phyloP scores from a whole-genome alignment of 2,888 invertebrate genomes.

The Gasteruption jaculator region DNA sequence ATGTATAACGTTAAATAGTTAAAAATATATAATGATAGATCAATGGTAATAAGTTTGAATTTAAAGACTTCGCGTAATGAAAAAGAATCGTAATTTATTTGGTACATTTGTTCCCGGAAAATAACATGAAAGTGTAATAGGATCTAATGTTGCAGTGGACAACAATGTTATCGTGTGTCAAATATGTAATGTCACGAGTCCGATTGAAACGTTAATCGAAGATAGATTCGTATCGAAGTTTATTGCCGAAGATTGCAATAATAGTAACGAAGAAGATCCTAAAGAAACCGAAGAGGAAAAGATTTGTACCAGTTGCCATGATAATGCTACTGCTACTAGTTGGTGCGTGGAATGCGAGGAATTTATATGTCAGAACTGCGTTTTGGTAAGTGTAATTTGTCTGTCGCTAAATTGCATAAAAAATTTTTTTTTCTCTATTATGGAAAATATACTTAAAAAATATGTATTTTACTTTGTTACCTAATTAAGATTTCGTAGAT shows the following conservation, averaged over 20 bases:
- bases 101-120: too few species aligned
- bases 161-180: constrained; percentile 60
- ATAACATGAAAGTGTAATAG: too few species aligned
- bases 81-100: too few species aligned
- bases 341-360: constrained; percentile 90
- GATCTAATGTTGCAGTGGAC: constrained; percentile 35
- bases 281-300: constrained; percentile 50
- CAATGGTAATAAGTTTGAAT: too few species aligned
- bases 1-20: too few species aligned
- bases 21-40: too few species aligned
- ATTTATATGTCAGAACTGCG: constrained; percentile 88
- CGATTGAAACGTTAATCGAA: constrained; percentile 71
- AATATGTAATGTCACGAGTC: constrained; percentile 69
- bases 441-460: constrained; percentile 3
- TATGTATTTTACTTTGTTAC: neutral
- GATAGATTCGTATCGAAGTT: constrained; percentile 78
- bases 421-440: constrained; percentile 5
- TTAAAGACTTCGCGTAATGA: too few species aligned
- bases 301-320: constrained; percentile 83
- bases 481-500: constrained; percentile 5
- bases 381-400: constrained; percentile 49
- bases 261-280: constrained; percentile 42
- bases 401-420: neutral
- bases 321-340: constrained; percentile 75
- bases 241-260: constrained; percentile 53